Conservation (phyloP, 1,140 invertebrate species). For the Drosophila lini region DNA sequence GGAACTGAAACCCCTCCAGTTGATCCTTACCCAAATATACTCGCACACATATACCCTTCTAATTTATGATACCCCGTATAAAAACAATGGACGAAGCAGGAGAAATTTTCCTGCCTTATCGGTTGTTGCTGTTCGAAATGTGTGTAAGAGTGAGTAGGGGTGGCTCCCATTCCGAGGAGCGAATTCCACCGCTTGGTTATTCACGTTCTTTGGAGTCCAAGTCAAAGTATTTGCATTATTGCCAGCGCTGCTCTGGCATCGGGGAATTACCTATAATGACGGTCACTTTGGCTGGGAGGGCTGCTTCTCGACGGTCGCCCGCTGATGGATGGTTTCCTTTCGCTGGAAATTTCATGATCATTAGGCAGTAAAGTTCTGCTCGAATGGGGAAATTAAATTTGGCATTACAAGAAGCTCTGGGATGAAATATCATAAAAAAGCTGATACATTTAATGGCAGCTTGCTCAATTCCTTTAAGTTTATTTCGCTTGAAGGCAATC, state of each 20-base stretch:
- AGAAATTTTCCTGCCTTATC: constrained; percentile 63
- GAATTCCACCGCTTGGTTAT: constrained; percentile 4
- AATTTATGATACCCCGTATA: constrained; percentile 1
- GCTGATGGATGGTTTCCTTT: constrained; percentile 46
- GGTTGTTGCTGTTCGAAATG: constrained; percentile 39
- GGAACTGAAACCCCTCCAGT: neutral
- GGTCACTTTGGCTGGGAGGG: constrained; percentile 26
- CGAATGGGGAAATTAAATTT: constrained; percentile 41
- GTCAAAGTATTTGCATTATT: constrained; percentile 53
- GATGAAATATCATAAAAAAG: constrained; percentile 1
- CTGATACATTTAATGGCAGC: constrained; percentile 17
- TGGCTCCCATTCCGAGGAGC: neutral
- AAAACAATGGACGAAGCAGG: constrained; percentile 31
- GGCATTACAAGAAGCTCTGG: constrained; percentile 7
- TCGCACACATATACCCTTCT: neutral
- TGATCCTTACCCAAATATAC: neutral
- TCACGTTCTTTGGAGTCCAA: constrained; percentile 5
- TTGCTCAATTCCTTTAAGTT: neutral
- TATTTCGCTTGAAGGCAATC: neutral
- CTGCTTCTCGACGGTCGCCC: neutral
- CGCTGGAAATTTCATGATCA: constrained; percentile 39
- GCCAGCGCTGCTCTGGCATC: constrained; percentile 29
- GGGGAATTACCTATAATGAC: constrained; percentile 54
- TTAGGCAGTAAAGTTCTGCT: constrained; percentile 24
- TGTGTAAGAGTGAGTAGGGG: constrained; percentile 5